Base-by-base conservation (phyloP, 2,888 invertebrate genomes). In the Conus canariensis region DNA sequence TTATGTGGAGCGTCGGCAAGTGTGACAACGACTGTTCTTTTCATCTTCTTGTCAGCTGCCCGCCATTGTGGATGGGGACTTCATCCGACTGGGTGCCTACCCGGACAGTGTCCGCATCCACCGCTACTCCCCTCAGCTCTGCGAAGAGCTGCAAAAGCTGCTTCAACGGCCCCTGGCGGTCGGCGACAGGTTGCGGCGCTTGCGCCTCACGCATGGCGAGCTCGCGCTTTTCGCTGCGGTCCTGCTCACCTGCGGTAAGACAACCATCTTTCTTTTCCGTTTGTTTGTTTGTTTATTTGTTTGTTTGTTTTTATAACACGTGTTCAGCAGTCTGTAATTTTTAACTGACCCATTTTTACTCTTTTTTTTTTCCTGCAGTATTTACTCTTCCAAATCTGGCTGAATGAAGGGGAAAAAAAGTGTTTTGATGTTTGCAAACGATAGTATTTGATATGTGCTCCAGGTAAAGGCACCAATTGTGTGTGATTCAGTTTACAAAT, bases 201-300 rank as follows among this genome's bases (percentile, higher is more conserved):
- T 95, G 91, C 92, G 93, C 67, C 91, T 95, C 8, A 93, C 93
- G 12, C 89, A 89, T 12, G 93, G 93, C 14, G 95, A 95, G 88
- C 90, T 94, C 25, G 93, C 95, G 0, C 91, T 95, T 45, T 94
- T 94, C 88, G 92, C 93, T 91, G 94, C 94, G 10, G 92, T 94
- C 22, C 90, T 95, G 22, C 91, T 94, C 10, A 93, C 94, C 22
- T 92, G 93, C 91, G 94, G 94, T 95, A 91, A 91, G 91, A 70
- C 59, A 74, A 16, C 0, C 12, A 12, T 25, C 45, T 14, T 80
- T 80, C 10, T 80, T 80, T 80, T 25, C 30, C 4, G 25, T 80
- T 25, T 80, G 30, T 16, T 12, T 9, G 25, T 80, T 14, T 80
- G 30, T 45, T 45, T 45, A 45, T 45, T 4, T 45, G 45, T 45